These are phyloP conservation scores for Montipora sp. DNA, from an alignment of 64 coral and sea anemone genomes.

Conservation along the genomic window DNA sequence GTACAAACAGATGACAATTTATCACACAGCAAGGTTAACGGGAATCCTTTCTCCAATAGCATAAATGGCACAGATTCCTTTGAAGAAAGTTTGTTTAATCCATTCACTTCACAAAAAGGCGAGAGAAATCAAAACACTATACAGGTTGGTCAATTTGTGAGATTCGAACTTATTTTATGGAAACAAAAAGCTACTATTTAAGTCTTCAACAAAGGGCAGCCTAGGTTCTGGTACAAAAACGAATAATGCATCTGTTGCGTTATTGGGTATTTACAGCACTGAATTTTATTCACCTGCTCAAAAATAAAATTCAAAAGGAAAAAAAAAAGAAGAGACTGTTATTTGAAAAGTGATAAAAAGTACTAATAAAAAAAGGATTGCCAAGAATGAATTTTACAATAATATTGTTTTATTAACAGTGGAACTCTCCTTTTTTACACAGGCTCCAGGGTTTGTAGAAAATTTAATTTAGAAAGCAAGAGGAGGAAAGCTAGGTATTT, in stretches of 20 bases:
- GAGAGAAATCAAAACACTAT: conserved; percentile 38
- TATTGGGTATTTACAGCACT: too few species aligned
- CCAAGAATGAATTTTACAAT: too few species aligned
- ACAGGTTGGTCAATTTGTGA: neutral
- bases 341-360: too few species aligned
- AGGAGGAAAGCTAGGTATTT: neutral
- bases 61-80: conserved; percentile 27
- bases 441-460: neutral
- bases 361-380: too few species aligned
- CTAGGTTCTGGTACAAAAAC: too few species aligned
- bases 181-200: too few species aligned
- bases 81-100: conserved; percentile 60
- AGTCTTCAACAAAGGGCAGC: too few species aligned
- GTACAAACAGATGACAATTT: conserved; percentile 1
- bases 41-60: conserved; percentile 54
- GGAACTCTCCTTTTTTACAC: neutral
- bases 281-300: too few species aligned
- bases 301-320: too few species aligned
- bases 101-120: conserved; percentile 7
- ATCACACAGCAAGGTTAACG: neutral
- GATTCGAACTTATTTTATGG: too few species aligned
- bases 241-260: too few species aligned
- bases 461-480: neutral
- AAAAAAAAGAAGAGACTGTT: too few species aligned
- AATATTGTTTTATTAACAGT: neutral